Base-by-base conservation (phyloP, 1,140 invertebrate species). In the Conus betulinus region DNA sequence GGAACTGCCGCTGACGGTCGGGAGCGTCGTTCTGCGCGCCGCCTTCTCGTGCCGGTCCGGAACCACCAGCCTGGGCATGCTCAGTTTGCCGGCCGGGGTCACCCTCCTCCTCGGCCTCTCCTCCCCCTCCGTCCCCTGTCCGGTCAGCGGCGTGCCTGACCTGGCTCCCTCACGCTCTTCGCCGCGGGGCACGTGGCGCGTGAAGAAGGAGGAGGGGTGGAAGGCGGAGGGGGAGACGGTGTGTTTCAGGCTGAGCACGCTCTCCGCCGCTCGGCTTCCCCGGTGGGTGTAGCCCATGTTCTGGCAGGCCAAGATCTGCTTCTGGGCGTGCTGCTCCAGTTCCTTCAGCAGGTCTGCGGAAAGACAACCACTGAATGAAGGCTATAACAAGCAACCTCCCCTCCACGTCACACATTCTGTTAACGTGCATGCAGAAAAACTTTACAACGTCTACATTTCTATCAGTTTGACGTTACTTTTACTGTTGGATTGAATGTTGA, bases 221-320 rank as follows among this genome's bases (percentile, higher is more conserved):
- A 84, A 84, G 82, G 82, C 82, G 82, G 53, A 63, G 20, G 82
- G 82, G 57, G 82, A 84, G 17, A 87, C 67, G 11, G 88, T 86
- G 67, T 86, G 57, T 57, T 85, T 85, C 25, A 89, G 84, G n/a
- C 84, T 79, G 27, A 89, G 88, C 8, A 89, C 88, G 84, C 60
- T 89, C 57, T 86, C 67, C 8, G 88, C 88, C 8, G 88, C 88
- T 8, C 88, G 67, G 84, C 88, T 89, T 13, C 84, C 83, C 51
- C 84, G 74, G 84, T 79, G 83, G 15, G 85, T 71, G 76, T 25
- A 85, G 52, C 88, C 88, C 27, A 85, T 67, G 76, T 85, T 89
- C 74, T 85, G 83, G 60, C 88, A 89, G 53, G 88, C 88, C n/a
- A 85, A n/a, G 53, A 89, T 89, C 74, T 89, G 88, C 20, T 60